phyloP scores from a whole-genome alignment of 2,113 vertebrate genomes.

The Microtus pennsylvanicus region DNA sequence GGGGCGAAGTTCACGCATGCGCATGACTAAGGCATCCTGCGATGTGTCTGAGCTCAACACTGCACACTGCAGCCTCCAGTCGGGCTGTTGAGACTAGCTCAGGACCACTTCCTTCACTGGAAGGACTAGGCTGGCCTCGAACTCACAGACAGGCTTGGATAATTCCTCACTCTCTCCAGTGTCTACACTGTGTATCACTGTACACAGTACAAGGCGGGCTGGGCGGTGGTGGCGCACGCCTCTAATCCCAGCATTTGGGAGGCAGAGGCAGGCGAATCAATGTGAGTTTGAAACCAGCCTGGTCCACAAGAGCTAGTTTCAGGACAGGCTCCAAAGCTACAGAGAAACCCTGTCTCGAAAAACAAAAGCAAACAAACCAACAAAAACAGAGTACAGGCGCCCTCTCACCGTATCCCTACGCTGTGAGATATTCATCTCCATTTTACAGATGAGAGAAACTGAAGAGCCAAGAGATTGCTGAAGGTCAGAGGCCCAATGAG shows the following conservation, averaged over 20 bases:
- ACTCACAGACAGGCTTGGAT: not conserved
- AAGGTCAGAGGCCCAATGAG: not conserved
- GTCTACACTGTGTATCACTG: not conserved
- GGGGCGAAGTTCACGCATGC: not conserved
- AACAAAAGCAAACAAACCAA: too few species aligned
- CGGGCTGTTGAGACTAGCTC: not conserved
- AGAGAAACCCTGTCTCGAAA: too few species aligned
- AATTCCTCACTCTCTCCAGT: not conserved
- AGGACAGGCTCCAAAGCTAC: too few species aligned
- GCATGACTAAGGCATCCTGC: too few species aligned
- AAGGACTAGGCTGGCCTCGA: not conserved
- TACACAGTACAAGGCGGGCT: not conserved
- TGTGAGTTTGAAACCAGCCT: too few species aligned
- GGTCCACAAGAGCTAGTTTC: too few species aligned
- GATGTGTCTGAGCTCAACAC: not conserved
- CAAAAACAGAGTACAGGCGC: too few species aligned
- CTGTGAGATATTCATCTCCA: not conserved
- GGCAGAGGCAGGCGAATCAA: too few species aligned
- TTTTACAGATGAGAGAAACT: slow-evolving; percentile 39
- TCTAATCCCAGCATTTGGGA: too few species aligned
- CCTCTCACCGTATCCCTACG: not conserved
- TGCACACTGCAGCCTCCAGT: too few species aligned
- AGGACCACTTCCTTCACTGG: not conserved
- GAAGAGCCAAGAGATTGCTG: slow-evolving; percentile 22
- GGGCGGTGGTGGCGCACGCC: too few species aligned